Evolutionary conservation across 2,797 vertebrate genomes (phyloP).

Genomic region (Eulemur coronatus): DNA sequence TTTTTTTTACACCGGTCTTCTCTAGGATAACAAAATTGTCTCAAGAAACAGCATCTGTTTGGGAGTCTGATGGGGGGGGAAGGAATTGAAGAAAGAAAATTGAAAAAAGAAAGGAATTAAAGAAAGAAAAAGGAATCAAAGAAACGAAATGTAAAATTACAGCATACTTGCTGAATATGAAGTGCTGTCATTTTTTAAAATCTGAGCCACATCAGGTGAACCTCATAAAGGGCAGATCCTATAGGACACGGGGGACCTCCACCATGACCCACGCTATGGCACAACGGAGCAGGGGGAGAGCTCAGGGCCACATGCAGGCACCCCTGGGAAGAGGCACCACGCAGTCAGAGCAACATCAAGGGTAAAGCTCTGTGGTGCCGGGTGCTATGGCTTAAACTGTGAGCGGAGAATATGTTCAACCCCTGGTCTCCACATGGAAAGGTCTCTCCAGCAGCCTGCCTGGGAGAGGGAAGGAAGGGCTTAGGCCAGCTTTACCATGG

Average conservation of each 20-base stretch:
- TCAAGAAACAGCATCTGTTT: slow-evolving; percentile 1
- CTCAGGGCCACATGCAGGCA: not conserved
- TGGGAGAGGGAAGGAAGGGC: not conserved
- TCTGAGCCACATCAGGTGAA: not conserved
- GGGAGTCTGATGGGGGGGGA: not conserved
- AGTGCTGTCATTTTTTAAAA: not conserved
- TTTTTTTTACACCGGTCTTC: not conserved
- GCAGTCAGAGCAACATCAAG: not conserved
- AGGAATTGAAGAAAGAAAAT: not conserved
- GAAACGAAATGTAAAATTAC: slow-evolving; percentile 7
- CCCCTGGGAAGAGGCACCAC: fast-evolving
- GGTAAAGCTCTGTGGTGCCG: not conserved
- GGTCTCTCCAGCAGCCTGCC: not conserved
- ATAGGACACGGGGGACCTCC: not conserved
- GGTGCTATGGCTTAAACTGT: not conserved
- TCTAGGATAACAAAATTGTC: slow-evolving; percentile 45
- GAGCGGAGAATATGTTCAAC: not conserved
- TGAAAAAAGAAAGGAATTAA: not conserved
- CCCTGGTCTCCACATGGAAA: not conserved
- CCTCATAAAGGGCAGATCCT: not conserved
- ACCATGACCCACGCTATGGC: not conserved
- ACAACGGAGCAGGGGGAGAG: not conserved
- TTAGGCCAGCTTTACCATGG: not conserved
- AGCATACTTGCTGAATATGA: not conserved
- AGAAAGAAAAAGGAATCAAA: not conserved